These are phyloP conservation scores for Caranx melampygus DNA, from an alignment of 2,113 vertebrate species.

Conservation along the genomic window DNA sequence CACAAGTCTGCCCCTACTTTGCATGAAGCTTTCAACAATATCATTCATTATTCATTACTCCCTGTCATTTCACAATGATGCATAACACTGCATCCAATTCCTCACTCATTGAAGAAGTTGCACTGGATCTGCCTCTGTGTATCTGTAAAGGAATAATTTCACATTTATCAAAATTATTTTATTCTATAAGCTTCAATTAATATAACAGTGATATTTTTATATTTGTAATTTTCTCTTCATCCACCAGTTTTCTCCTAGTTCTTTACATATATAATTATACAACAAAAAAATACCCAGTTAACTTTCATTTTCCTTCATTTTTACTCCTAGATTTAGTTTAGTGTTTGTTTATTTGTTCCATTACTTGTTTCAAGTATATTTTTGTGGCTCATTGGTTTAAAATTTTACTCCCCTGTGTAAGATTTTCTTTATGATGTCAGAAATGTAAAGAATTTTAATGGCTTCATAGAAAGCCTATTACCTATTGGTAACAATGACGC, in stretches of 20 bases:
- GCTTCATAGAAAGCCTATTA: background rate
- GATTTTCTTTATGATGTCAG: too few species aligned
- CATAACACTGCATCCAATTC: background rate
- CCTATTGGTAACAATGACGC: background rate
- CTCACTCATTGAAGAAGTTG: background rate
- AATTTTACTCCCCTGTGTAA: too few species aligned
- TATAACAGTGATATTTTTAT: background rate
- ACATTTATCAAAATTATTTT: background rate
- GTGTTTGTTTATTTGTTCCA: background rate
- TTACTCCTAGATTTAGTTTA: background rate
- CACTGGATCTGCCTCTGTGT: background rate
- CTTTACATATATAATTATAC: background rate
- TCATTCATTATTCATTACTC: conserved; percentile 31
- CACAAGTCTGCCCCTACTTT: conserved; percentile 17
- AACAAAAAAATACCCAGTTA: background rate
- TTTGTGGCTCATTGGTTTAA: background rate
- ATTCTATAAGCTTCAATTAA: background rate
- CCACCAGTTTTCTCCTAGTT: background rate
- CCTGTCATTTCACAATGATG: conserved; percentile 13
- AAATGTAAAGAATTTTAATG: background rate
- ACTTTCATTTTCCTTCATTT: background rate
- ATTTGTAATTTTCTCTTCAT: background rate
- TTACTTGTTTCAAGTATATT: background rate
- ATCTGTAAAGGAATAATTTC: conserved; percentile 1
- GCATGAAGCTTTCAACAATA: conserved; percentile 22